Conservation (phyloP, 2,888 invertebrate genomes). For the Aleiodes testaceus region DNA sequence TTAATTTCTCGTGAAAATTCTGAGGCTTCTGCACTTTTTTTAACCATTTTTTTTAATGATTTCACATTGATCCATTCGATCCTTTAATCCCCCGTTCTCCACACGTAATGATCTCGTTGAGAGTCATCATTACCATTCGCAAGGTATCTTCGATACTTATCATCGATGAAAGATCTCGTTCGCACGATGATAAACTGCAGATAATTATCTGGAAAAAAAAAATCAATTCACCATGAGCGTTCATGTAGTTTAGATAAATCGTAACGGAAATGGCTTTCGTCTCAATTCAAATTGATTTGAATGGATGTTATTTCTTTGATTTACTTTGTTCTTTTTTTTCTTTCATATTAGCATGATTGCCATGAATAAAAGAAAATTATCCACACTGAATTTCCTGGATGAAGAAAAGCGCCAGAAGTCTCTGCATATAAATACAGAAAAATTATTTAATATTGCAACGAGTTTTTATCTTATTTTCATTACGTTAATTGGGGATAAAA, state of each 20-base stretch:
- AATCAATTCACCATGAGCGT: slow-evolving; percentile 21
- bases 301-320: background rate
- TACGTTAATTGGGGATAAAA: slow-evolving; percentile 2
- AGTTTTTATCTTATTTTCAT: slow-evolving; percentile 1
- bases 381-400: too few relatives aligned
- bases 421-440: too few relatives aligned
- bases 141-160: slow-evolving; percentile 30
- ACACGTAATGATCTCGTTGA: slow-evolving; percentile 15
- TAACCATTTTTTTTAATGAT: too few relatives aligned
- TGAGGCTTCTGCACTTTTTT: too few relatives aligned
- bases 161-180: slow-evolving; percentile 3
- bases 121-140: slow-evolving; percentile 11
- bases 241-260: slow-evolving; percentile 7
- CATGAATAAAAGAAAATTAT: too few relatives aligned
- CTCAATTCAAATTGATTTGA: slow-evolving; percentile 20
- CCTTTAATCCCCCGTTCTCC: slow-evolving; percentile 4
- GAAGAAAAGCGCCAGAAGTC: too few relatives aligned
- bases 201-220: slow-evolving; percentile 5
- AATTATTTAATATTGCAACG: slow-evolving; percentile 1
- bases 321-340: background rate
- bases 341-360: background rate
- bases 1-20: background rate
- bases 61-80: background rate
- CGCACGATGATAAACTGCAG: slow-evolving; percentile 18
- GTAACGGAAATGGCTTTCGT: slow-evolving; percentile 20